These are phyloP conservation scores for Zhuqinia jingwanae DNA, from an alignment of 2,888 invertebrate species.

Conservation along the genomic window DNA sequence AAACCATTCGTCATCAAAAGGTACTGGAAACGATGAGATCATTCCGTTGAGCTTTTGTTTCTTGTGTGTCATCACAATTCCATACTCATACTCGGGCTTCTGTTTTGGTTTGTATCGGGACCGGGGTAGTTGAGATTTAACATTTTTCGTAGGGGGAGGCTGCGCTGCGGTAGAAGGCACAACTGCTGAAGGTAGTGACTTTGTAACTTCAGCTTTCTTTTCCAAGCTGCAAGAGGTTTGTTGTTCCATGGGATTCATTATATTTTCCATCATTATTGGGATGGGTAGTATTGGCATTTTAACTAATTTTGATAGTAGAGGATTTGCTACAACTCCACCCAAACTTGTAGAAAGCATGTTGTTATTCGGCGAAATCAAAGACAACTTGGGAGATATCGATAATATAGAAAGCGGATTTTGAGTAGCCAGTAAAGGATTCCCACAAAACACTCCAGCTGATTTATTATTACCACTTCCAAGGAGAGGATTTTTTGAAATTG, in stretches of 20 bases:
- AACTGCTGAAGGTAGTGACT: neutral
- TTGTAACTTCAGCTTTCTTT: neutral
- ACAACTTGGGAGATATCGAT: slow-evolving; percentile 8
- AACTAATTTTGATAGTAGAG: slow-evolving; percentile 4
- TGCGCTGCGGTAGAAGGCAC: neutral
- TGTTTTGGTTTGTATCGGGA: slow-evolving; percentile 9
- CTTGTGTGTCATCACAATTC: slow-evolving; percentile 17
- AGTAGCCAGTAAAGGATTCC: slow-evolving; percentile 47
- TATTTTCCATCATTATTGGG: slow-evolving; percentile 10
- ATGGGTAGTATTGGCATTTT: slow-evolving; percentile 1
- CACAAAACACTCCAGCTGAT: slow-evolving; percentile 19
- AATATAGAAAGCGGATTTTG: slow-evolving; percentile 38
- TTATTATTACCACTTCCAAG: neutral
- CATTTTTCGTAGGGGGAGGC: neutral
- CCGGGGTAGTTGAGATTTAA: neutral
- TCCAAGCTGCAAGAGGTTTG: neutral
- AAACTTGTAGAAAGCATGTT: no score
- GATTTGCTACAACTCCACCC: slow-evolving; percentile 9
- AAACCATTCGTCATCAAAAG: slow-evolving; percentile 29
- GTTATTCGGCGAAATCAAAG: slow-evolving; percentile 28
- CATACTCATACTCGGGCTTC: slow-evolving; percentile 31
- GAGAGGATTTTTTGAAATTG: slow-evolving; percentile 34
- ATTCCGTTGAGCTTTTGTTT: neutral
- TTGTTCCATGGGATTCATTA: neutral
- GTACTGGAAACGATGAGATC: slow-evolving; percentile 42